Percentiles rank a stretch among this genome's conserved stretches.
phyloP scores from a whole-genome alignment of 2,797 vertebrate species.

The Anomalospiza imberbis region DNA sequence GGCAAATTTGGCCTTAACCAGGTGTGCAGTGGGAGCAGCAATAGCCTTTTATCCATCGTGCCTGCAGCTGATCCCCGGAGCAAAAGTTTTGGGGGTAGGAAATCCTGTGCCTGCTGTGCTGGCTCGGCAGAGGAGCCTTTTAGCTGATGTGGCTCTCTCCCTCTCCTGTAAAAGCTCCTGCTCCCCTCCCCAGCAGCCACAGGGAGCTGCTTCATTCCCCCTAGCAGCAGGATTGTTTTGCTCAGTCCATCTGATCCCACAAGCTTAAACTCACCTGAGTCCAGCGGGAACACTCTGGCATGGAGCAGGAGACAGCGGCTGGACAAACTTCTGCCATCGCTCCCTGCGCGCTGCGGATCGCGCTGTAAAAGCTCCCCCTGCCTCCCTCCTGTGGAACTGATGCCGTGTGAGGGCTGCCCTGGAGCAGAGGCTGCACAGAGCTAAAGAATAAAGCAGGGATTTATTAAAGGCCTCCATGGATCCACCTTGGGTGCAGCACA shows the following conservation, averaged over 20 bases:
- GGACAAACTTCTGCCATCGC: neutral
- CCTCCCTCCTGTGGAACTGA: constrained; percentile 5
- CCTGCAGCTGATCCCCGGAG: neutral
- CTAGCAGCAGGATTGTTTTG: neutral
- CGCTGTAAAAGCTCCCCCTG: constrained; percentile 17
- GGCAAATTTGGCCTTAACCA: neutral
- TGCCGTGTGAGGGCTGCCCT: neutral
- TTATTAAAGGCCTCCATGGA: too few species aligned
- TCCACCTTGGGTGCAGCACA: too few species aligned
- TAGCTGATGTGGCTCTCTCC: fast-evolving
- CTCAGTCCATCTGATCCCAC: neutral
- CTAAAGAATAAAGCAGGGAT: neutral
- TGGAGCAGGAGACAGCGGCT: fast-evolving
- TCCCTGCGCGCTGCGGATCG: neutral
- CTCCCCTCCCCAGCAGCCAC: neutral
- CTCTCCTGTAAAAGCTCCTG: neutral
- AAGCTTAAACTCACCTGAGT: neutral
- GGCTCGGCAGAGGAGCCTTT: neutral
- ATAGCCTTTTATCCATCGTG: neutral
- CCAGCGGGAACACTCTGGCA: neutral
- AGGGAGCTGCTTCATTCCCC: fast-evolving
- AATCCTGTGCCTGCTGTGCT: neutral
- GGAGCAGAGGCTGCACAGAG: neutral
- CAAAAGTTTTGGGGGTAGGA: fast-evolving
- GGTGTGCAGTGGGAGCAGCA: neutral